Percentiles rank a stretch among this genome's conserved stretches.
Conservation (phyloP, 2,113 vertebrate species). For the Scolopax mira region DNA sequence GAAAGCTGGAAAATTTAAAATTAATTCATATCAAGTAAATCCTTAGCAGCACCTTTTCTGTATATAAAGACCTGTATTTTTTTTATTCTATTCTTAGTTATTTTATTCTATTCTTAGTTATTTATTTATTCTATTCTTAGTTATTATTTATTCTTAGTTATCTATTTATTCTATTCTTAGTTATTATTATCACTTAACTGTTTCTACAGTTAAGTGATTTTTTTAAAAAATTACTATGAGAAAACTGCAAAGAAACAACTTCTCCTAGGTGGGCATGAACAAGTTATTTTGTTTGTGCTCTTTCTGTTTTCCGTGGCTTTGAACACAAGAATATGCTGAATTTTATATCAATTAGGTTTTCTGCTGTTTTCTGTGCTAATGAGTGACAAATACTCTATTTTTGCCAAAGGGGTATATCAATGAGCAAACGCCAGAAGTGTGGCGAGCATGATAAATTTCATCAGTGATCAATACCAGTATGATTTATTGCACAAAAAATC, state of each 20-base stretch:
- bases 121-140: background rate
- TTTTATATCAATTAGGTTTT: background rate
- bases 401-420: background rate
- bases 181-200: too few species aligned
- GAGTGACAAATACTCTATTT: background rate
- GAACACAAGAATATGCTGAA: background rate
- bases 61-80: background rate
- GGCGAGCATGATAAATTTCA: background rate
- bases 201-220: background rate
- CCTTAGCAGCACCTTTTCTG: background rate
- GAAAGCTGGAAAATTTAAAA: background rate
- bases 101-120: background rate
- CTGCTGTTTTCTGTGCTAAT: background rate
- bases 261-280: background rate
- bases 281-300: background rate
- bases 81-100: background rate
- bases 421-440: background rate
- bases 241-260: background rate
- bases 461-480: background rate
- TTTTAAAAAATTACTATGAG: background rate
- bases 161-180: background rate
- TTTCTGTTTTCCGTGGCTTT: background rate
- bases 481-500: background rate
- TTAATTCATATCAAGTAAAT: background rate
- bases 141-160: background rate